phyloP scores from a whole-genome alignment of 2,888 invertebrate genomes.

The Trimorus sp. region DNA sequence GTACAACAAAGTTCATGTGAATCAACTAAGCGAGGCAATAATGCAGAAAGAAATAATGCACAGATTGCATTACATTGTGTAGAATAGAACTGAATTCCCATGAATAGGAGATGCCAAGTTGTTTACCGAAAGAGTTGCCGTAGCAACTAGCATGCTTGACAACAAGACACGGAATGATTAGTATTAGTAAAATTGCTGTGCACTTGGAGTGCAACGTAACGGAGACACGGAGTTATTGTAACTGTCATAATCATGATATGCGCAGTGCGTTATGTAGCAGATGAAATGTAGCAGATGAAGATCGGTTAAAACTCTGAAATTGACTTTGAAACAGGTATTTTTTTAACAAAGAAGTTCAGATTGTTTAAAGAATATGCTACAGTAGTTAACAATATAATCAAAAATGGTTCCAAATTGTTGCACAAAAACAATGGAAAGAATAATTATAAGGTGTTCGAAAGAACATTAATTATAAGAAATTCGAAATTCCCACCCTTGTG shows the following conservation, averaged over 20 bases:
- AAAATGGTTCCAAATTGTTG: too few species aligned
- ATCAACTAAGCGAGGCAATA: too few species aligned
- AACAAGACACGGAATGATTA: constrained; percentile 21
- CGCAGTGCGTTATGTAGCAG: neutral
- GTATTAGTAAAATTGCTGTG: constrained; percentile 22
- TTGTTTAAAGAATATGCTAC: too few species aligned
- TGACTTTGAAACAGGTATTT: constrained; percentile 10
- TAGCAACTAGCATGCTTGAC: constrained; percentile 35
- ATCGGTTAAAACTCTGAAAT: constrained; percentile 22
- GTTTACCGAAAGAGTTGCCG: constrained; percentile 36
- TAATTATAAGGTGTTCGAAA: too few species aligned
- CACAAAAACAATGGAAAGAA: too few species aligned
- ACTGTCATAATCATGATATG: constrained; percentile 31
- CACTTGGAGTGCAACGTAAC: constrained; percentile 12
- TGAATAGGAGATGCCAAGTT: constrained; percentile 46
- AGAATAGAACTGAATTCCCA: neutral
- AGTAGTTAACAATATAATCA: too few species aligned
- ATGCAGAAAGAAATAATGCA: too few species aligned
- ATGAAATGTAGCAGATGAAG: constrained; percentile 14
- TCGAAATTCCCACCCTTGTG: too few species aligned
- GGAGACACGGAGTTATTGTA: constrained; percentile 9
- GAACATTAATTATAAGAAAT: too few species aligned
- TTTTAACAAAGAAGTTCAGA: neutral
- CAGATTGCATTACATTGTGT: too few species aligned
- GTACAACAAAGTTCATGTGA: too few species aligned